Evolutionary conservation across 2,888 invertebrate species (phyloP).

Genomic region (Argyresthia albistria): DNA sequence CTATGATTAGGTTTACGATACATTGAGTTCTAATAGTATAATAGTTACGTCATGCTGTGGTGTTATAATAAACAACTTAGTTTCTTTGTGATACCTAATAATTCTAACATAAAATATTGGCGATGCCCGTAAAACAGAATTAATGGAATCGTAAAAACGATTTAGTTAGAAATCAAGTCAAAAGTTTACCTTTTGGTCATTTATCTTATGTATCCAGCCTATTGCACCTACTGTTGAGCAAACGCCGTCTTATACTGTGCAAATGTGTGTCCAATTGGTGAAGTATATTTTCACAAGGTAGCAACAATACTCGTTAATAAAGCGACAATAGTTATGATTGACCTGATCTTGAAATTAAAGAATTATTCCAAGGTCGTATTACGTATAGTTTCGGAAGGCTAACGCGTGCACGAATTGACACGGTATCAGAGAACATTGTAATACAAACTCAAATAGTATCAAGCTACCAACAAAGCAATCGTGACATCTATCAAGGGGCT

Average conservation of each 20-base stretch:
- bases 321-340: neutral
- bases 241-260: too few relatives aligned
- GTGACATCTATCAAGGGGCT: slow-evolving; percentile 35
- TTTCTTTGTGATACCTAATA: too few relatives aligned
- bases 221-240: too few relatives aligned
- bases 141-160: too few relatives aligned
- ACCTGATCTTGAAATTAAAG: neutral
- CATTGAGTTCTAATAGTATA: slow-evolving; percentile 27
- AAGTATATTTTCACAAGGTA: too few relatives aligned
- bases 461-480: slow-evolving; percentile 26
- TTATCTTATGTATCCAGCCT: too few relatives aligned
- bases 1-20: slow-evolving; percentile 55
- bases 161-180: too few relatives aligned
- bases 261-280: too few relatives aligned
- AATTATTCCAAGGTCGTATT: neutral
- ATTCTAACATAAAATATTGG: too few relatives aligned
- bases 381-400: slow-evolving; percentile 22
- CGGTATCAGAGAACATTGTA: slow-evolving; percentile 21
- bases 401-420: slow-evolving; percentile 19
- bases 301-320: neutral
- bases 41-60: neutral
- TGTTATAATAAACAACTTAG: too few relatives aligned
- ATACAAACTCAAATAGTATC: slow-evolving; percentile 18
- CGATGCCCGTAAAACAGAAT: too few relatives aligned
- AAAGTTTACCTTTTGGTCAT: too few relatives aligned